Conservation (phyloP, 2,113 vertebrate genomes). For the Ibidorhyncha struthersii region DNA sequence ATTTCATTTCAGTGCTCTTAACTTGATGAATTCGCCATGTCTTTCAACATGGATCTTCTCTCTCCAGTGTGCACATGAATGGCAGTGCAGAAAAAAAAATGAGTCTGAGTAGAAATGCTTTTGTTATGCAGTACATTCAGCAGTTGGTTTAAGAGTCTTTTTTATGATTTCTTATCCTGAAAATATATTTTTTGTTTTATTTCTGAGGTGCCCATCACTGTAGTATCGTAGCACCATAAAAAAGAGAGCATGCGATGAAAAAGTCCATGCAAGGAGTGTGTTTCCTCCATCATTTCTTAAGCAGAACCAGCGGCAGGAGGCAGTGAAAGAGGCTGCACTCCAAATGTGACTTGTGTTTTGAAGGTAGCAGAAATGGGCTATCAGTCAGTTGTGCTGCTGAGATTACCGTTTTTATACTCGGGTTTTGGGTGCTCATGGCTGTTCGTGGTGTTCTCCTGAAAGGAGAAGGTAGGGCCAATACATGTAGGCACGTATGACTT, state of each 20-base stretch:
- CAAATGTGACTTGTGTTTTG: background rate
- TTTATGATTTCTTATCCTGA: background rate
- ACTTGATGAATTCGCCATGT: background rate
- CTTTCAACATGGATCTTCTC: background rate
- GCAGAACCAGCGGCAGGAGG: background rate
- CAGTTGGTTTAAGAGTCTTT: background rate
- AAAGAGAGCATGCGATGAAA: background rate
- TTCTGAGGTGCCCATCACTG: background rate
- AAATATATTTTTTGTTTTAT: background rate
- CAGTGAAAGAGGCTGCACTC: background rate
- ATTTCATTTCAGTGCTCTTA: background rate
- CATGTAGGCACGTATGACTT: fast-evolving
- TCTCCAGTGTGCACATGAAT: background rate
- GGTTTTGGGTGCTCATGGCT: background rate
- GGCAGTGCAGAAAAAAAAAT: background rate
- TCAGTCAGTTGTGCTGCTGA: background rate
- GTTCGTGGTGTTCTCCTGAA: background rate
- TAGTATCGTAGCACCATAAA: background rate
- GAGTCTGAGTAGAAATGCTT: background rate
- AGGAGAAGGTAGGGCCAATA: background rate
- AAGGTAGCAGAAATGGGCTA: background rate
- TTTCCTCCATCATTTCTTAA: background rate
- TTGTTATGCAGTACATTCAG: background rate
- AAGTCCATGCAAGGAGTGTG: background rate
- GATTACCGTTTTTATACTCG: background rate